Conservation (phyloP, 2,113 vertebrate genomes). For the Apodemus speciosus region DNA sequence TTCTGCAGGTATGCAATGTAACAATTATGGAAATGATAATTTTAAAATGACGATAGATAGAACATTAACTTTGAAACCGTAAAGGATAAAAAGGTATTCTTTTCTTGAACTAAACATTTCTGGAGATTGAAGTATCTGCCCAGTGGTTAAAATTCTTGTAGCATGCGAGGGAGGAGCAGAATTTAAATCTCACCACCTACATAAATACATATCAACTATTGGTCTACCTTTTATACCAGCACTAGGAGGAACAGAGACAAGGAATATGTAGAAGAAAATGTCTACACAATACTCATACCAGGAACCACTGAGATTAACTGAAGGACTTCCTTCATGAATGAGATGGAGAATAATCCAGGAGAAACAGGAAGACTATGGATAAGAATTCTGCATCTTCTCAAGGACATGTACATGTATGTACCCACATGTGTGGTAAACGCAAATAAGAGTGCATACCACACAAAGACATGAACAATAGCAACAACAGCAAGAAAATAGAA, state of each 20-base stretch:
- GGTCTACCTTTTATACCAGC: neutral
- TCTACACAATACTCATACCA: neutral
- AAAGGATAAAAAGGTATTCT: neutral
- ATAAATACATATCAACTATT: neutral
- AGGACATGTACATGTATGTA: neutral
- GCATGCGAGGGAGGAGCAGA: no score
- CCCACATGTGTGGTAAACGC: neutral
- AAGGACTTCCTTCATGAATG: no score
- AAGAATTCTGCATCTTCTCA: neutral
- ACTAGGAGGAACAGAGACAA: no score
- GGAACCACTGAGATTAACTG: no score
- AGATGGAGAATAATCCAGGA: neutral
- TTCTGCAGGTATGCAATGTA: neutral
- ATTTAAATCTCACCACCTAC: no score
- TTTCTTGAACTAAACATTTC: neutral
- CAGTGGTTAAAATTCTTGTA: neutral
- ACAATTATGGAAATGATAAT: neutral
- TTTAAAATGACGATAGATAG: neutral
- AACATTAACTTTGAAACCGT: neutral
- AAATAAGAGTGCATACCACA: neutral
- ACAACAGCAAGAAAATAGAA: neutral
- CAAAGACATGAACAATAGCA: neutral
- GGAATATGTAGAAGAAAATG: no score
- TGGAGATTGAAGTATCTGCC: neutral
- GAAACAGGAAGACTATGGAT: neutral